These are phyloP conservation scores for Amphiura filiformis DNA, from an alignment of 35 echinoderm and acorn worm species.

Conservation along the genomic window DNA sequence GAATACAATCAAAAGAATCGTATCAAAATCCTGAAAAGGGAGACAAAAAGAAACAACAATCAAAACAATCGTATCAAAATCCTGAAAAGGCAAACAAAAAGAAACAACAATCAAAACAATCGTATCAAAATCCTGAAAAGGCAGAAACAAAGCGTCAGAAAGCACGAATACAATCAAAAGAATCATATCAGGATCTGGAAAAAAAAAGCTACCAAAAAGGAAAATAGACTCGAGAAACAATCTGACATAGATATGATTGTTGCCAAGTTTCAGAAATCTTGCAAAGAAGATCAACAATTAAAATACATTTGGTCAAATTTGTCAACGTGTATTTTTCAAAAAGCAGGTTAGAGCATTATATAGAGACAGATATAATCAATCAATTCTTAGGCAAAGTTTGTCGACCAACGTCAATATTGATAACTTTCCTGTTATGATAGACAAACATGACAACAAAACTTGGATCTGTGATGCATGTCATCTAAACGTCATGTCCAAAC, in stretches of 20 bases:
- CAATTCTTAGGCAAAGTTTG: background rate
- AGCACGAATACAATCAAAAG: background rate
- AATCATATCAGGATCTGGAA: background rate
- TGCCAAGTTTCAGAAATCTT: background rate
- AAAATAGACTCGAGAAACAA: background rate
- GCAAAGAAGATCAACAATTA: background rate
- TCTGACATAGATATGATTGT: slow-evolving; percentile 1
- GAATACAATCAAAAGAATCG: no score
- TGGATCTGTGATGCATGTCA: background rate
- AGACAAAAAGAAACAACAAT: no score
- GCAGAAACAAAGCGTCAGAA: background rate
- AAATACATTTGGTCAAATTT: slow-evolving; percentile 9
- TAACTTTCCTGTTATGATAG: no score
- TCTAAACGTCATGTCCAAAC: background rate
- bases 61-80: background rate
- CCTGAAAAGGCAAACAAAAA: background rate
- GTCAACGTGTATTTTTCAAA: background rate
- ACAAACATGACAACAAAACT: background rate
- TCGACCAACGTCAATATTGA: no score
- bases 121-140: background rate
- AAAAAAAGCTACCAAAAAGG: background rate
- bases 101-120: background rate
- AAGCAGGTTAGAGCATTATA: background rate
- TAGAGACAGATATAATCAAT: background rate
- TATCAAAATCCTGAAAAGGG: no score